Conservation (phyloP, 2,888 invertebrate species). For the Tryphoninae sp. region DNA sequence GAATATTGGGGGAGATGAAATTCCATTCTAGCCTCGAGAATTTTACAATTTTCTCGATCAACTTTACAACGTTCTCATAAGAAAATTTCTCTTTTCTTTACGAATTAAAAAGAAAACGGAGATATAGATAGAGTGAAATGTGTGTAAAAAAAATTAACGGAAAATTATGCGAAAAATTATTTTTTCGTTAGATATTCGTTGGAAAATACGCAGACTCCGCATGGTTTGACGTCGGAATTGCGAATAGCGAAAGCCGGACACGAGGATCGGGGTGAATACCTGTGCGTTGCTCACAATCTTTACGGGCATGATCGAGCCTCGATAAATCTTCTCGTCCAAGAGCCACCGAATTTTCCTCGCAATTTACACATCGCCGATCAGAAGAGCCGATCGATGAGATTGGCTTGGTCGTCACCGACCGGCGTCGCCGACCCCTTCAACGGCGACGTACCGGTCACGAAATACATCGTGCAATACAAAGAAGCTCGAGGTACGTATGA, state of each 20-base stretch:
- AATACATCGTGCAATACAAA: conserved; percentile 85
- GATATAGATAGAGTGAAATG: not conserved
- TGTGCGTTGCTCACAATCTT: conserved; percentile 85
- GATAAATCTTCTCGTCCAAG: conserved; percentile 82
- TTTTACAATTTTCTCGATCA: not conserved
- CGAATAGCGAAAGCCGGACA: conserved; percentile 83
- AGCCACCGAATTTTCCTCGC: conserved; percentile 85
- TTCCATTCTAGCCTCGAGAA: not conserved
- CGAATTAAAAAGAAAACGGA: not conserved
- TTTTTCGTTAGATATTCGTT: conserved; percentile 72
- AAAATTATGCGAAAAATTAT: not conserved
- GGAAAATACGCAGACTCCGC: conserved; percentile 78
- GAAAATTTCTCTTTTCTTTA: not conserved
- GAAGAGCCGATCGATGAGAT: conserved; percentile 83
- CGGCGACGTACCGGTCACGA: conserved; percentile 82
- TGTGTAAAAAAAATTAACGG: not conserved
- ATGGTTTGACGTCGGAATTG: conserved; percentile 83
- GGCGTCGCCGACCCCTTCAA: conserved; percentile 81
- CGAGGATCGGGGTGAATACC: conserved; percentile 84
- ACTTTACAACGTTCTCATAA: not conserved
- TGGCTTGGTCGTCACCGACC: conserved; percentile 83
- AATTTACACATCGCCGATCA: conserved; percentile 83
- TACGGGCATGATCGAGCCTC: conserved; percentile 84
- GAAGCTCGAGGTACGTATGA: conserved; percentile 82
- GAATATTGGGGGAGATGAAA: not conserved